phyloP scores from a whole-genome alignment of 2,888 invertebrate genomes.

The Sarcophaga subvicina region DNA sequence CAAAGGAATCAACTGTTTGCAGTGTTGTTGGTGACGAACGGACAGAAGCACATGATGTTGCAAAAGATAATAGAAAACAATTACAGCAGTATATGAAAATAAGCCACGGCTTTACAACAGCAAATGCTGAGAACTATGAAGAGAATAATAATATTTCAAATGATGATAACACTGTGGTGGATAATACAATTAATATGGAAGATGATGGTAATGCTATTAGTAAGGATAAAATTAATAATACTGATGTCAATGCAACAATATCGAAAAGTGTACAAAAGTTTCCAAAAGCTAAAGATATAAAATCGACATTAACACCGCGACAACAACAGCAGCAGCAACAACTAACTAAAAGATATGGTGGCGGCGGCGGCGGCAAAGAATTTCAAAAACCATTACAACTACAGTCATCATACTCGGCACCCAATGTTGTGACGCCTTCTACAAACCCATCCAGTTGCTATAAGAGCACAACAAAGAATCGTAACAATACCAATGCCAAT shows the following conservation, averaged over 20 bases:
- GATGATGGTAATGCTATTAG: not conserved
- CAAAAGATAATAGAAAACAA: not conserved
- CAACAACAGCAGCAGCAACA: not conserved
- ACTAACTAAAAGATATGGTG: not conserved
- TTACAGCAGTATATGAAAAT: slow-evolving; percentile 20
- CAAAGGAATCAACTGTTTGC: not conserved
- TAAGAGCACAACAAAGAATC: slow-evolving; percentile 31
- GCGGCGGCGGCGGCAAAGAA: not conserved
- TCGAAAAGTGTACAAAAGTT: slow-evolving; percentile 9
- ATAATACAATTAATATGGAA: not conserved
- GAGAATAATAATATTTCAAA: slow-evolving; percentile 15
- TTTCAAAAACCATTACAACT: not conserved
- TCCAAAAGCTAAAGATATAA: slow-evolving; percentile 37
- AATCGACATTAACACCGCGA: slow-evolving; percentile 32
- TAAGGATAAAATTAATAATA: slow-evolving; percentile 1
- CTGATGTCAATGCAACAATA: not conserved
- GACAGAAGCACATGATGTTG: not conserved
- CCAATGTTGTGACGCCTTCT: slow-evolving; percentile 8
- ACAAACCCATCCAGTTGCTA: slow-evolving; percentile 14
- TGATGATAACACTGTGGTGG: not conserved
- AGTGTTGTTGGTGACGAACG: not conserved
- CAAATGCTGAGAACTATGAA: slow-evolving; percentile 5
- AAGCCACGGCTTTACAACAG: slow-evolving; percentile 4
- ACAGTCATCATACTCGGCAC: not conserved
- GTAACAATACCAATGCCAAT: slow-evolving; percentile 36